Evolutionary conservation across 2,797 vertebrate genomes (phyloP).

Genomic region (Intellagama lesueurii): DNA sequence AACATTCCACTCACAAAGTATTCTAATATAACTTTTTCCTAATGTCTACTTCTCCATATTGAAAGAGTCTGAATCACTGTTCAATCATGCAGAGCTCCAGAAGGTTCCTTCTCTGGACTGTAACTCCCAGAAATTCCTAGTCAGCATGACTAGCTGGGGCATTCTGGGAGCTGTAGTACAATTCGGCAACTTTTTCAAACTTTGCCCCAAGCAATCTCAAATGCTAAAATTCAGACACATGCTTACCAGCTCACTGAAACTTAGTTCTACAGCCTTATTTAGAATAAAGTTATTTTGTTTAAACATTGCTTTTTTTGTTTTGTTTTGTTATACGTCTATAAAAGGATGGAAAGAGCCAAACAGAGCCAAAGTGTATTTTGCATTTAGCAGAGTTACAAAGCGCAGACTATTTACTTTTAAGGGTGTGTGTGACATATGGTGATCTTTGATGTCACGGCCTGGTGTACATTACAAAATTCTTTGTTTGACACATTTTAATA

Average conservation of each 20-base stretch:
- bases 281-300: constrained; percentile 56
- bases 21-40: neutral
- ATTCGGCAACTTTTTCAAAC: neutral
- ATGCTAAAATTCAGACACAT: neutral
- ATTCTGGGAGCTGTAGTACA: neutral
- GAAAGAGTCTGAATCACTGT: neutral
- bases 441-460: neutral
- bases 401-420: constrained; percentile 38
- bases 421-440: constrained; percentile 22
- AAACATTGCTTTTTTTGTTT: constrained; percentile 46
- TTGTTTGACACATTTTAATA: constrained; percentile 30
- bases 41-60: neutral
- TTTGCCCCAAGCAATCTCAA: neutral
- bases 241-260: neutral
- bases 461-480: neutral
- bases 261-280: constrained; percentile 26
- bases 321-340: constrained; percentile 40
- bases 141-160: neutral
- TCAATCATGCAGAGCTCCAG: neutral
- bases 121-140: neutral
- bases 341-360: constrained; percentile 54
- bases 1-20: neutral
- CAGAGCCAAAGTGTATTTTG: constrained; percentile 58
- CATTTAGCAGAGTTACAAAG: constrained; percentile 61
- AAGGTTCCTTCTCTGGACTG: neutral